phyloP scores from a whole-genome alignment of 2,113 vertebrate species.

The Chamaetylas fuelleborni region DNA sequence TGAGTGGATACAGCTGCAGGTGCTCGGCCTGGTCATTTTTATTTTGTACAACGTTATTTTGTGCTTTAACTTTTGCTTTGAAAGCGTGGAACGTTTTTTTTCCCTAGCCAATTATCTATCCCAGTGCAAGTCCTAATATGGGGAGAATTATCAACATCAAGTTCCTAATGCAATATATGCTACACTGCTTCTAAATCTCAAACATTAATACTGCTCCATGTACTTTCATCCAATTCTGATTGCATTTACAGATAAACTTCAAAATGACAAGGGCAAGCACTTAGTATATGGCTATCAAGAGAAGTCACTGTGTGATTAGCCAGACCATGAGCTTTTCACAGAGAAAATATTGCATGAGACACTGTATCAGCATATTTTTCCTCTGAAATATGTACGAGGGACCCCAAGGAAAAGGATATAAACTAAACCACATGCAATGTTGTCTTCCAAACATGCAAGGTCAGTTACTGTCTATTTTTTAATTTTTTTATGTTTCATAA shows the following conservation, averaged over 20 bases:
- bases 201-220: background rate
- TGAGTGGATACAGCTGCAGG: fast-evolving
- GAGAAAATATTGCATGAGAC: background rate
- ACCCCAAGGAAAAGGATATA: background rate
- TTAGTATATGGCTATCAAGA: background rate
- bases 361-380: background rate
- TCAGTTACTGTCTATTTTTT: background rate
- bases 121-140: background rate
- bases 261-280: background rate
- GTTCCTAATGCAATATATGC: background rate
- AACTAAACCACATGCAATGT: background rate
- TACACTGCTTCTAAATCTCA: background rate
- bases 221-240: background rate
- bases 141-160: background rate
- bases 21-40: background rate
- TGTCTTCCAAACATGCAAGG: background rate
- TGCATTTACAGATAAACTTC: background rate
- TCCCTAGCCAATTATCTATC: background rate
- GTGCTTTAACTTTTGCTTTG: background rate
- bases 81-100: background rate
- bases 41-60: background rate
- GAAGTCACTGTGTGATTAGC: background rate
- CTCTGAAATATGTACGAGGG: background rate
- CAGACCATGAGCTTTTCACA: background rate
- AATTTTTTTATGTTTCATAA: background rate